phyloP scores from a whole-genome alignment of 2,888 invertebrate genomes.

The Lepetodrilus schrolli region DNA sequence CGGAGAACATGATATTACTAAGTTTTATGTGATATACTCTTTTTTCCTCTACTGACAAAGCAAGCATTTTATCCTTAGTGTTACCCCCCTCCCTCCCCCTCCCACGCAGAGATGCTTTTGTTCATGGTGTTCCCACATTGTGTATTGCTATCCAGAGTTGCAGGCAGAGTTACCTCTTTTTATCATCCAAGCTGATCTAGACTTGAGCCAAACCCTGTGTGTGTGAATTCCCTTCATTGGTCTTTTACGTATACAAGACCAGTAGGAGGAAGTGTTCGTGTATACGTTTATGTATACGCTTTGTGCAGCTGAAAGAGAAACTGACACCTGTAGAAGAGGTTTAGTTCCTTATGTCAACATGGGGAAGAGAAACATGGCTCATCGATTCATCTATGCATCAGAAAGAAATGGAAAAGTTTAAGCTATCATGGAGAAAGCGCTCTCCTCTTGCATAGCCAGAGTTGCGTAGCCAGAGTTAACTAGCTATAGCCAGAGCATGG shows the following conservation, averaged over 20 bases:
- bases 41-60: constrained; percentile 12
- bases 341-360: background rate
- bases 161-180: background rate
- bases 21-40: constrained; percentile 22
- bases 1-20: constrained; percentile 21
- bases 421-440: too few species aligned
- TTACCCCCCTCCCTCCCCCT: too few species aligned
- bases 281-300: background rate
- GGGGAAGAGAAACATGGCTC: background rate
- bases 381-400: constrained; percentile 18
- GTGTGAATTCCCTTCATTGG: background rate
- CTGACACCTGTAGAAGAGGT: background rate
- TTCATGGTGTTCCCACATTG: background rate
- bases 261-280: too few species aligned
- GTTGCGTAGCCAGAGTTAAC: too few species aligned
- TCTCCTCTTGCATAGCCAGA: too few species aligned
- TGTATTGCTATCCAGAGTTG: background rate
- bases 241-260: background rate
- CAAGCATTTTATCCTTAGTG: constrained; percentile 6
- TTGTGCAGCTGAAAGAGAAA: background rate
- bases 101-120: background rate
- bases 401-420: constrained; percentile 19
- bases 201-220: constrained; percentile 5
- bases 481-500: too few species aligned
- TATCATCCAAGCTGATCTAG: background rate